These are phyloP conservation scores for Antitype chi DNA, from an alignment of 2,888 invertebrate genomes.

Conservation along the genomic window DNA sequence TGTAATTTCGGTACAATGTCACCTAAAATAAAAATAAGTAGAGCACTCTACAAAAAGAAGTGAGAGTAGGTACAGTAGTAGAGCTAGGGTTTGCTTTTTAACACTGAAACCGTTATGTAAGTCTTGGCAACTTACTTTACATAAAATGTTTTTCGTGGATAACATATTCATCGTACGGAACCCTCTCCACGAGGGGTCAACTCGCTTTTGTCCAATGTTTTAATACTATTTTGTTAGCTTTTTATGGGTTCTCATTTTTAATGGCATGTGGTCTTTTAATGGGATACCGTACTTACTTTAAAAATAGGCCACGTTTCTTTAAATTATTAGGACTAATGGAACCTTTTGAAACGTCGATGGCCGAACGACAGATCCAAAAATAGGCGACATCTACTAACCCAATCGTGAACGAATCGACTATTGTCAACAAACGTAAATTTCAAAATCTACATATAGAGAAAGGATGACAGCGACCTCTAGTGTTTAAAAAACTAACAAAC, in stretches of 20 bases:
- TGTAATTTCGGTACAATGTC: too few species aligned
- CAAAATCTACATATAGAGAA: neutral
- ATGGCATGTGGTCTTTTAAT: neutral
- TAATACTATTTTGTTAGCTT: neutral
- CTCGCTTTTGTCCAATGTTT: too few species aligned
- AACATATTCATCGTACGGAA: too few species aligned
- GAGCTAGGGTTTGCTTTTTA: too few species aligned
- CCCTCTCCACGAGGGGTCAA: too few species aligned
- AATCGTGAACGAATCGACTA: neutral
- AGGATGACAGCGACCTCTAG: slow-evolving; percentile 1
- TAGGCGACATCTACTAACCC: neutral
- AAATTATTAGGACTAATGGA: neutral
- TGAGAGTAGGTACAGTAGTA: too few species aligned
- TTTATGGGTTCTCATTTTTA: neutral
- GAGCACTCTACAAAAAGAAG: too few species aligned
- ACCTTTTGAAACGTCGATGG: neutral
- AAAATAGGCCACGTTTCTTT: neutral
- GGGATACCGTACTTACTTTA: too few species aligned
- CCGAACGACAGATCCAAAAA: neutral
- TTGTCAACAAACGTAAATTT: neutral
- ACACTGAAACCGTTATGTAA: too few species aligned
- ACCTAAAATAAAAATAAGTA: too few species aligned
- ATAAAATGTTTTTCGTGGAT: too few species aligned
- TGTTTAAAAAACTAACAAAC: neutral
- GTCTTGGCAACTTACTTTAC: too few species aligned